These are phyloP conservation scores for Theocolax elegans DNA, from an alignment of 1,140 invertebrate genomes.

Conservation along the genomic window DNA sequence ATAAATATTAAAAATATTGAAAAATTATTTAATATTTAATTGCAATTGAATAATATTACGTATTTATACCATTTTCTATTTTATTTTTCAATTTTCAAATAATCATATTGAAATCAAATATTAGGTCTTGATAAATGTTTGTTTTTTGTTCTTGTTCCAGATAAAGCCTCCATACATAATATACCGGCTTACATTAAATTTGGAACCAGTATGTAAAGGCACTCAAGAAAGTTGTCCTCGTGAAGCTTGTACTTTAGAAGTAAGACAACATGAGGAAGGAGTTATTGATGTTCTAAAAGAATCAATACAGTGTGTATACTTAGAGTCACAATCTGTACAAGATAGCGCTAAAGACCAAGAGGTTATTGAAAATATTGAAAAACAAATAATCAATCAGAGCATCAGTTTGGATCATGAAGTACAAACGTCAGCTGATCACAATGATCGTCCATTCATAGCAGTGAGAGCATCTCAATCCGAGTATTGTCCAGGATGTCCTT, in stretches of 20 bases:
- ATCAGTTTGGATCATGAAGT: conserved; percentile 58
- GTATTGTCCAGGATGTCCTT: conserved; percentile 64
- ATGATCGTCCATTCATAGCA: conserved; percentile 58
- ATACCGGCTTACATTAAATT: conserved; percentile 56
- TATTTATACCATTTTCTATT: too few species aligned
- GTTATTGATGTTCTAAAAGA: conserved; percentile 49
- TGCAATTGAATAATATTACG: too few species aligned
- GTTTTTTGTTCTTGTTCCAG: conserved; percentile 54
- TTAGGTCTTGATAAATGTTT: too few species aligned
- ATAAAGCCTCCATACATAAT: conserved; percentile 49
- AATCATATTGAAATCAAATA: too few species aligned
- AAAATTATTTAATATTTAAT: too few species aligned
- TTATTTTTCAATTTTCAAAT: too few species aligned
- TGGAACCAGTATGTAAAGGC: conserved; percentile 52
- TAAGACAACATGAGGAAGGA: conserved; percentile 53
- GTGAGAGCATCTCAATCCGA: conserved; percentile 50
- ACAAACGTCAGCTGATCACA: conserved; percentile 51
- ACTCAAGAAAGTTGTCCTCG: conserved; percentile 49
- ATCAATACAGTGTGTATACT: conserved; percentile 54
- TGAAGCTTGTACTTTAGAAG: conserved; percentile 57
- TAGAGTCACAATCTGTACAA: conserved; percentile 12
- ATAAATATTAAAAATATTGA: too few species aligned
- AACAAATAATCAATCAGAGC: conserved; percentile 53
- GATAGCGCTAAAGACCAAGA: conserved; percentile 53
- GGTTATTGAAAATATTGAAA: conserved; percentile 52